phyloP scores from a whole-genome alignment of 2,797 vertebrate species.

The Macropodus opercularis region DNA sequence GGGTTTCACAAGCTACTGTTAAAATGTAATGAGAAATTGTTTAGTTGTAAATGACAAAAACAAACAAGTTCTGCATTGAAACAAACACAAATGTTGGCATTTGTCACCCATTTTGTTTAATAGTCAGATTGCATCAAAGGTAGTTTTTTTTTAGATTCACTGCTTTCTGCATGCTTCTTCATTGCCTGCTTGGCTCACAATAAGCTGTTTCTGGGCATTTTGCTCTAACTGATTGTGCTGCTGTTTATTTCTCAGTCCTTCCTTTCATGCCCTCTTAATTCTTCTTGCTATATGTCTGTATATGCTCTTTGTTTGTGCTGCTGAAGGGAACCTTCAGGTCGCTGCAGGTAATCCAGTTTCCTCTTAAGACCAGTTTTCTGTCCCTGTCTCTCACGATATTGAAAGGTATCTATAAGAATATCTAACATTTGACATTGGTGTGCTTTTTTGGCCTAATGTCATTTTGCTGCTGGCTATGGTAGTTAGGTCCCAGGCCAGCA shows the following conservation, averaged over 20 bases:
- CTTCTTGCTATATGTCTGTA: conserved; percentile 69
- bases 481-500: conserved; percentile 57
- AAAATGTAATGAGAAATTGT: background rate
- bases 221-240: conserved; percentile 70
- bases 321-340: conserved; percentile 99
- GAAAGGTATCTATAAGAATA: conserved; percentile 33
- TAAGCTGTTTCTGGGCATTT: conserved; percentile 50
- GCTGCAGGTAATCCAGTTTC: conserved; percentile 89
- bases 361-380: conserved; percentile 52
- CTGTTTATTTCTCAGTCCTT: conserved; percentile 58
- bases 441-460: conserved; percentile 57
- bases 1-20: background rate
- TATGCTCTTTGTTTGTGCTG: conserved; percentile 75
- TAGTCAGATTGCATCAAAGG: background rate
- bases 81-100: background rate
- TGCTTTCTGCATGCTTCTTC: conserved; percentile 67
- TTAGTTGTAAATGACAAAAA: background rate
- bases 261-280: conserved; percentile 68
- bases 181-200: conserved; percentile 62
- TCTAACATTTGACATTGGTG: conserved; percentile 50
- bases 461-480: conserved; percentile 47
- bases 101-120: background rate
- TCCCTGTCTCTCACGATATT: conserved; percentile 3
- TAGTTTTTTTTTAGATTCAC: conserved; percentile 15
- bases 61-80: background rate